A percentile compares a stretch with the other conserved stretches of the same genome.
Conservation (phyloP, 2,797 vertebrate species). For the Chloroceryle amazona region DNA sequence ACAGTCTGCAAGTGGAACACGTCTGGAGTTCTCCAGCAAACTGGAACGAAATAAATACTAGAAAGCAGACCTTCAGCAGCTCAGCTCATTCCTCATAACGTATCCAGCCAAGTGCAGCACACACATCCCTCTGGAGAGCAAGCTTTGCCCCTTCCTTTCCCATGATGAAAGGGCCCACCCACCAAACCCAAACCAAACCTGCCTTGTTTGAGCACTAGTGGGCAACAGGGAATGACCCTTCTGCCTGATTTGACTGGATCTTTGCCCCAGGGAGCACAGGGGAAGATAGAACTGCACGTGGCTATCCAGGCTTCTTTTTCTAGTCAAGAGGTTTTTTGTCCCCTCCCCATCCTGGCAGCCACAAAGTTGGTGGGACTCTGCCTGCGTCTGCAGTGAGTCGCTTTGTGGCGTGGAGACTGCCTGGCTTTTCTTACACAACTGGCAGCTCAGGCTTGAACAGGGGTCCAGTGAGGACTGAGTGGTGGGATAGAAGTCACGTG, state of each 20-base stretch:
- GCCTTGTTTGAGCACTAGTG: background rate
- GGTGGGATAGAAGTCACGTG: fast-evolving
- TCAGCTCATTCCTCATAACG: background rate
- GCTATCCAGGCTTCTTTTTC: background rate
- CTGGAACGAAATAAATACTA: background rate
- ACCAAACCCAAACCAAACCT: background rate
- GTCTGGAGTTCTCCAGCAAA: background rate
- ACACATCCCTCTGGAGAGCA: background rate
- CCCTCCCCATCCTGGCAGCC: fast-evolving
- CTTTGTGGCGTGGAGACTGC: background rate
- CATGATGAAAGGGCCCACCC: background rate
- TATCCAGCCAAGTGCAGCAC: background rate
- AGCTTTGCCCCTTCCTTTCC: background rate
- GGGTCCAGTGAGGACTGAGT: background rate
- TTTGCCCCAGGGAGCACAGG: background rate
- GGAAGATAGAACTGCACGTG: background rate
- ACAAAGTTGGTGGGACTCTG: background rate
- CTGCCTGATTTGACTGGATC: background rate
- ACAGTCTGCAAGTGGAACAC: background rate
- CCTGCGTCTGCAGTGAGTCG: background rate
- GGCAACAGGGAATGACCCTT: background rate
- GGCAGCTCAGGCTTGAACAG: background rate
- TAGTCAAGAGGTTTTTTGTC: background rate
- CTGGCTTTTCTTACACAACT: background rate
- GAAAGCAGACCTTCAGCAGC: background rate